Evolutionary conservation across 1,140 invertebrate species (phyloP).

Genomic region (Drosophila arizonae): DNA sequence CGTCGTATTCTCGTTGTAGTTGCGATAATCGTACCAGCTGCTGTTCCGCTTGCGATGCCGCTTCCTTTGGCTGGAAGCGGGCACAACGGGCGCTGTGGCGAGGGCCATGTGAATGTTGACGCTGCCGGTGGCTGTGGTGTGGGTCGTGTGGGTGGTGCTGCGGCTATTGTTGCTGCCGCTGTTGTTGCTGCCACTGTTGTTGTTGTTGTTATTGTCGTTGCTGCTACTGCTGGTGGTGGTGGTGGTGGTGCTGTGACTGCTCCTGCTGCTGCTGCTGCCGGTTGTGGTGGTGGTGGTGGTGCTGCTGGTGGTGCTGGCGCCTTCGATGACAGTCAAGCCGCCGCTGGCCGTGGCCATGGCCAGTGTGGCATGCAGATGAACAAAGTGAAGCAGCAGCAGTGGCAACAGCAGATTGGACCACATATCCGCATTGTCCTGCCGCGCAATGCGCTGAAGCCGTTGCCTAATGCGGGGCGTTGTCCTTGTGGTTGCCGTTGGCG

Average conservation of each 20-base stretch:
- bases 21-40: slow-evolving; percentile 71
- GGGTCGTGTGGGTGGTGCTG: slow-evolving; percentile 32
- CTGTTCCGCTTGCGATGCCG: slow-evolving; percentile 77
- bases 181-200: background rate
- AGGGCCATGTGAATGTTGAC: background rate
- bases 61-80: slow-evolving; percentile 43
- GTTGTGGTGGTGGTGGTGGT: slow-evolving; percentile 29
- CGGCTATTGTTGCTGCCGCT: slow-evolving; percentile 18
- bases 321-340: slow-evolving; percentile 53
- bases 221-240: slow-evolving; percentile 17
- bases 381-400: slow-evolving; percentile 47
- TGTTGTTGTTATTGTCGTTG: slow-evolving; percentile 13
- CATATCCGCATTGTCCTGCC: slow-evolving; percentile 54
- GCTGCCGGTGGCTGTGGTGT: background rate
- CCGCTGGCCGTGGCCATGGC: slow-evolving; percentile 51
- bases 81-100: background rate
- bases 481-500: slow-evolving; percentile 21
- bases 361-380: slow-evolving; percentile 36
- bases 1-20: slow-evolving; percentile 70
- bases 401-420: slow-evolving; percentile 56
- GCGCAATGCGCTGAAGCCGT: slow-evolving; percentile 3
- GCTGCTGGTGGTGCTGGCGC: slow-evolving; percentile 27
- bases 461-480: slow-evolving; percentile 10
- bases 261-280: slow-evolving; percentile 26
- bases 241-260: slow-evolving; percentile 24